Percentiles rank a stretch among this genome's conserved stretches.
Conservation (phyloP, 1,140 invertebrate species). For the Ips typographus region DNA sequence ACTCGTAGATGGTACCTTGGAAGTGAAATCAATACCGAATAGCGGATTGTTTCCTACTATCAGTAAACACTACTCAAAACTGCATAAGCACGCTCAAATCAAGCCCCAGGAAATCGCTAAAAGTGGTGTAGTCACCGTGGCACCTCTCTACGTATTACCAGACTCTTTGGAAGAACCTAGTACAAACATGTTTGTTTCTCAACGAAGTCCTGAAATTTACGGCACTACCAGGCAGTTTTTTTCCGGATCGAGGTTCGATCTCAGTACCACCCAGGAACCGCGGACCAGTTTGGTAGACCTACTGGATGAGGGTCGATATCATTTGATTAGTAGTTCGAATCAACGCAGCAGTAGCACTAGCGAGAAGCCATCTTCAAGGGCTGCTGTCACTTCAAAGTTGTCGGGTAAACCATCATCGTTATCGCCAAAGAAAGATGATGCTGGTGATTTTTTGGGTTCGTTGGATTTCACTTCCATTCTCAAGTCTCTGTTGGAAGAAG, state of each 20-base stretch:
- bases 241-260: constrained; percentile 31
- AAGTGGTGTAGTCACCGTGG: constrained; percentile 30
- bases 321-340: constrained; percentile 24
- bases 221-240: constrained; percentile 47
- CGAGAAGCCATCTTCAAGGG: background rate
- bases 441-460: constrained; percentile 32
- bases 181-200: constrained; percentile 21
- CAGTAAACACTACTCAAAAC: constrained; percentile 59
- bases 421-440: constrained; percentile 9
- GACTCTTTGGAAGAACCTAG: constrained; percentile 35
- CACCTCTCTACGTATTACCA: constrained; percentile 39
- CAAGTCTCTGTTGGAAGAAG: too few relatives aligned
- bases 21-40: constrained; percentile 57
- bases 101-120: constrained; percentile 28
- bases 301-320: constrained; percentile 7
- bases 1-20: constrained; percentile 55
- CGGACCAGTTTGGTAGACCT: background rate
- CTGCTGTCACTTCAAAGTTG: too few relatives aligned
- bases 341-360: constrained; percentile 4
- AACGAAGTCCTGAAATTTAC: constrained; percentile 35
- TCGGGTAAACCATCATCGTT: background rate
- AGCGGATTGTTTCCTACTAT: constrained; percentile 59
- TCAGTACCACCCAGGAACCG: constrained; percentile 36
- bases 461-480: constrained; percentile 23
- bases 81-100: constrained; percentile 54